Conservation (phyloP, 2,888 invertebrate species). For the Dione vanillae region DNA sequence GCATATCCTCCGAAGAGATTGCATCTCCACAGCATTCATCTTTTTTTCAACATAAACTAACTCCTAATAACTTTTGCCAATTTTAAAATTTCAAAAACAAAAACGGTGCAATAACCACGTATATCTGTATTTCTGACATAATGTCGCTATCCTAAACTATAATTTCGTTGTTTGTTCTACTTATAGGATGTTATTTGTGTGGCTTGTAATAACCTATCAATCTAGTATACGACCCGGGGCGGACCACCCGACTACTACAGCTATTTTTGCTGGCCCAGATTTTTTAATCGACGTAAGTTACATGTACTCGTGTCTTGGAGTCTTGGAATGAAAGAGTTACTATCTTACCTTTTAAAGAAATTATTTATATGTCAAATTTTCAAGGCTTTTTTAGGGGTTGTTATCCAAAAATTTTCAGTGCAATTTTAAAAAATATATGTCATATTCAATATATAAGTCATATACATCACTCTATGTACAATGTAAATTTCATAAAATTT, state of each 20-base stretch:
- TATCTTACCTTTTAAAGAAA: background rate
- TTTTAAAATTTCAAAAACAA: background rate
- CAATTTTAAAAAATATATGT: no score
- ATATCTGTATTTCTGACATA: constrained; percentile 10
- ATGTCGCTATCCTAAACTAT: constrained; percentile 26
- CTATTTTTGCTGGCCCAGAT: constrained; percentile 43
- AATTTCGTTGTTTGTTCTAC: constrained; percentile 40
- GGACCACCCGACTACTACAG: constrained; percentile 45
- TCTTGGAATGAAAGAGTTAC: constrained; percentile 5
- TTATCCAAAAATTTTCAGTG: no score
- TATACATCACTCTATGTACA: no score
- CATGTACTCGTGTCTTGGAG: constrained; percentile 18
- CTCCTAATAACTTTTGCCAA: background rate
- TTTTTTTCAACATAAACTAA: background rate
- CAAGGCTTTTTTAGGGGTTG: no score
- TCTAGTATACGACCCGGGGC: constrained; percentile 42
- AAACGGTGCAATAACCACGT: background rate
- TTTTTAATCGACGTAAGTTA: constrained; percentile 39
- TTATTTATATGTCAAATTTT: no score
- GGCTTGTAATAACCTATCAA: constrained; percentile 44
- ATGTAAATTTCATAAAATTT: no score
- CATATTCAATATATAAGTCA: no score
- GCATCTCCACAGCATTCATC: no score
- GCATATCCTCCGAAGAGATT: no score
- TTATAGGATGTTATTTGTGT: constrained; percentile 38